Evolutionary conservation across 2,113 vertebrate genomes (phyloP).

Genomic region (Silurus meridionalis): DNA sequence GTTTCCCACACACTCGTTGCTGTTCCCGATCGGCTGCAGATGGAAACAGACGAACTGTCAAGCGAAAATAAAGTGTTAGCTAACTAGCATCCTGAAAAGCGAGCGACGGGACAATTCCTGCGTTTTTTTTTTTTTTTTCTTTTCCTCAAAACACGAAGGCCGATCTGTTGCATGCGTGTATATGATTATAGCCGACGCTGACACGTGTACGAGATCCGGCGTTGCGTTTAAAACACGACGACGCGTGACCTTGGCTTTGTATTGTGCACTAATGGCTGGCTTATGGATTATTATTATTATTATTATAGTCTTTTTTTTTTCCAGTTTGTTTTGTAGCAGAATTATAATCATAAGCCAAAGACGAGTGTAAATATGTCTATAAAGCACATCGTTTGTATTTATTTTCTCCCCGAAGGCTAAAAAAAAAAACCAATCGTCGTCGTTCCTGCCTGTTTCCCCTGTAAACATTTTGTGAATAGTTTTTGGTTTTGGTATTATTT

Average conservation of each 20-base stretch:
- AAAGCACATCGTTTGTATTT: conserved; percentile 99
- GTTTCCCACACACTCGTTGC: background rate
- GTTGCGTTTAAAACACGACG: conserved; percentile 60
- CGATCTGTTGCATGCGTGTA: conserved; percentile 77
- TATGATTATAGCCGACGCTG: conserved; percentile 29
- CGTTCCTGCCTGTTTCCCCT: conserved; percentile 78
- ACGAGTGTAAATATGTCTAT: conserved; percentile 99
- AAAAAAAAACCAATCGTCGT: conserved; percentile 72
- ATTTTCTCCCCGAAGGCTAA: conserved; percentile 85
- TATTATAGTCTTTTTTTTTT: conserved; percentile 64
- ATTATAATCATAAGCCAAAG: conserved; percentile 98
- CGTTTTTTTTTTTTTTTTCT: conserved; percentile 58
- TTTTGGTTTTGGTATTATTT: conserved; percentile 82
- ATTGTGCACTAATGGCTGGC: conserved; percentile 89
- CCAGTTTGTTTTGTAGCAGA: conserved; percentile 82
- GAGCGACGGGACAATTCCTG: background rate
- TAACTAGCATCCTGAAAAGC: background rate
- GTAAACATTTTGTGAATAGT: conserved; percentile 88
- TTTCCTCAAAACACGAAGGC: conserved; percentile 66
- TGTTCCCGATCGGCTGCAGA: background rate
- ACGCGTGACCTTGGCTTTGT: conserved; percentile 79
- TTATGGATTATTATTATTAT: conserved; percentile 72
- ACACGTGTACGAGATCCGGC: conserved; percentile 40
- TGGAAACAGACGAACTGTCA: background rate
- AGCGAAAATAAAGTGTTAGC: background rate